These are phyloP conservation scores for Heliconius nattereri DNA, from an alignment of 1,140 invertebrate species.

Conservation along the genomic window DNA sequence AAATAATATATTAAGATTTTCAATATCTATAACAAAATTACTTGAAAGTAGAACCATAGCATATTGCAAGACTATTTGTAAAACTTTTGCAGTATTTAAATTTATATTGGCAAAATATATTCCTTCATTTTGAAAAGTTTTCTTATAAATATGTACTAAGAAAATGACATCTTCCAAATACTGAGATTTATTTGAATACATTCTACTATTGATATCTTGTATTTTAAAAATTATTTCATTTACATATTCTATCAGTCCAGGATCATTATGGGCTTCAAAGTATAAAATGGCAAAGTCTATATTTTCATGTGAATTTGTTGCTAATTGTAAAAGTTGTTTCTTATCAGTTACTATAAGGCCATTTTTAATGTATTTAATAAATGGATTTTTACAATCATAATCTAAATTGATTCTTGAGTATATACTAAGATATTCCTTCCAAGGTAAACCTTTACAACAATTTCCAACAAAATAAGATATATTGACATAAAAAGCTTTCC, in stretches of 20 bases:
- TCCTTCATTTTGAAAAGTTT: slow-evolving; percentile 24
- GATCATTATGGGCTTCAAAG: slow-evolving; percentile 47
- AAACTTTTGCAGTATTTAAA: not conserved
- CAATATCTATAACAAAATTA: slow-evolving; percentile 26
- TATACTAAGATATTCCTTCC: slow-evolving; percentile 49
- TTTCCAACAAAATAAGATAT: slow-evolving; percentile 58
- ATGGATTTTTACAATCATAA: slow-evolving; percentile 38
- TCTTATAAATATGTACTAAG: slow-evolving; percentile 39
- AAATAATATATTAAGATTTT: slow-evolving; percentile 29
- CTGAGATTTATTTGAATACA: slow-evolving; percentile 58
- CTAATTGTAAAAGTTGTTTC: slow-evolving; percentile 43
- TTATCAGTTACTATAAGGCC: slow-evolving; percentile 41
- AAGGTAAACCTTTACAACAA: slow-evolving; percentile 48
- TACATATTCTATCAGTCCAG: slow-evolving; percentile 47
- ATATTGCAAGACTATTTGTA: slow-evolving; percentile 36
- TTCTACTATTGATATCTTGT: slow-evolving; percentile 48
- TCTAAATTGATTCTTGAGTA: slow-evolving; percentile 35
- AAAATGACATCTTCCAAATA: slow-evolving; percentile 57
- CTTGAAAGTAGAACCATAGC: slow-evolving; percentile 21
- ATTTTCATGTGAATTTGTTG: slow-evolving; percentile 43
- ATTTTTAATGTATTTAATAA: slow-evolving; percentile 43
- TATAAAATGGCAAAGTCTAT: slow-evolving; percentile 61
- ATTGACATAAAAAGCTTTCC: slow-evolving; percentile 60
- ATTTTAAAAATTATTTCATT: slow-evolving; percentile 50
- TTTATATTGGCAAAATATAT: slow-evolving; percentile 20